Conservation (phyloP, 2,888 invertebrate genomes). For the Tenthredo distinguenda region DNA sequence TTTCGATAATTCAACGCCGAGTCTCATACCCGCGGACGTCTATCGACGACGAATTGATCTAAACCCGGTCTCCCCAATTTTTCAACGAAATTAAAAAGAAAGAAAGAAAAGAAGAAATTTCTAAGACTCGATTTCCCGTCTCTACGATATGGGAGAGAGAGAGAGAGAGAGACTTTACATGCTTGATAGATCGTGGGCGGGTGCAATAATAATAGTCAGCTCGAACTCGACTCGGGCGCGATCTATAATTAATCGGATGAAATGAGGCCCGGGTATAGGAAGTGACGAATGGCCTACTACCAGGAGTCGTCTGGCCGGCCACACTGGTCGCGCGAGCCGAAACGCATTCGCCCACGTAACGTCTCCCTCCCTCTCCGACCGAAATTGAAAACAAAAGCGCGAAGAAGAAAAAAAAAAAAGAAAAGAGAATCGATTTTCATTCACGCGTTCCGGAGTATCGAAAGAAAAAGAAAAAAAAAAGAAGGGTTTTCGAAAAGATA, state of each 20-base stretch:
- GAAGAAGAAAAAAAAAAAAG: neutral
- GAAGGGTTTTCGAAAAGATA: neutral
- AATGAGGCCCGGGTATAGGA: conserved; percentile 51
- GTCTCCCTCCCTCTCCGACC: conserved; percentile 45
- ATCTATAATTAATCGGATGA: conserved; percentile 56
- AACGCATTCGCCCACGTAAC: conserved; percentile 11
- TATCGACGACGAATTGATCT: too few species aligned
- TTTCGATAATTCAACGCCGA: neutral
- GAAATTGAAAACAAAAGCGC: neutral
- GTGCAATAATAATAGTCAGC: conserved; percentile 51
- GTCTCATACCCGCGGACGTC: too few species aligned
- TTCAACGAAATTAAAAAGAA: too few species aligned
- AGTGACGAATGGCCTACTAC: conserved; percentile 55
- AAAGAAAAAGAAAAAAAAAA: neutral
- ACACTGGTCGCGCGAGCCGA: conserved; percentile 7
- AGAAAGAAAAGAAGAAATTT: too few species aligned
- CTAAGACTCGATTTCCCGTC: too few species aligned
- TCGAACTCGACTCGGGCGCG: conserved; percentile 42
- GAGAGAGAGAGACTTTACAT: neutral
- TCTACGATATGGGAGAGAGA: too few species aligned
- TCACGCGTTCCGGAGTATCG: too few species aligned
- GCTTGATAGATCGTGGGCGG: conserved; percentile 44
- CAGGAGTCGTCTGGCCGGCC: conserved; percentile 55
- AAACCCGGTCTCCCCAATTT: too few species aligned
- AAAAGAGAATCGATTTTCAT: neutral